Conservation (phyloP, 2,113 vertebrate species). For the Sinocyclocheilus anophthalmus region DNA sequence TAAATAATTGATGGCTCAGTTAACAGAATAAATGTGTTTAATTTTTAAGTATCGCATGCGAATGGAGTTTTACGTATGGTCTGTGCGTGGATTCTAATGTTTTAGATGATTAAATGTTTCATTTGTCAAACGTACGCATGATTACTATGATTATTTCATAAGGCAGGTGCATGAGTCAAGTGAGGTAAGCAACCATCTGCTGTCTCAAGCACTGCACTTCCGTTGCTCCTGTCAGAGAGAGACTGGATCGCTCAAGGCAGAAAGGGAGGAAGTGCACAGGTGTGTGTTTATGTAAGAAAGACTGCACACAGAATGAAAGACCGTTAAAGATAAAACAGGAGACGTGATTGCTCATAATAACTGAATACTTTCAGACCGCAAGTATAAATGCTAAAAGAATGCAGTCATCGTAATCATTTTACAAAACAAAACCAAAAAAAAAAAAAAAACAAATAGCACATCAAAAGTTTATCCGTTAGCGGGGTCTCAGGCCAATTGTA, state of each 20-base stretch:
- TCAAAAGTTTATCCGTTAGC: constrained; percentile 6
- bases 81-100: background rate
- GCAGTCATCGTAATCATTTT: background rate
- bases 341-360: background rate
- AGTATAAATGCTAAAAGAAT: background rate
- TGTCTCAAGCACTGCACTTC: constrained; percentile 31
- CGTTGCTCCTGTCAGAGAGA: constrained; percentile 16
- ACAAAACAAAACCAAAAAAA: no score
- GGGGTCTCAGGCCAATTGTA: constrained; percentile 15
- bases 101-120: constrained; percentile 26
- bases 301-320: background rate
- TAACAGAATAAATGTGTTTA: constrained; percentile 28
- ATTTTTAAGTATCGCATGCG: background rate
- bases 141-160: constrained; percentile 43
- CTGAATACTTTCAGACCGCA: background rate
- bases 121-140: constrained; percentile 9
- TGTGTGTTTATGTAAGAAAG: constrained; percentile 36
- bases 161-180: constrained; percentile 46
- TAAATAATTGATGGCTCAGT: constrained; percentile 31
- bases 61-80: background rate
- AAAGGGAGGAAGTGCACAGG: constrained; percentile 44
- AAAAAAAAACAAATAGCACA: constrained; percentile 9
- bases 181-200: constrained; percentile 49
- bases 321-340: background rate
- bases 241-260: constrained; percentile 32